Percentiles rank a stretch among this genome's conserved stretches.
Evolutionary conservation across 2,797 vertebrate species (phyloP).

Genomic region (Bryconaethiops microstoma): DNA sequence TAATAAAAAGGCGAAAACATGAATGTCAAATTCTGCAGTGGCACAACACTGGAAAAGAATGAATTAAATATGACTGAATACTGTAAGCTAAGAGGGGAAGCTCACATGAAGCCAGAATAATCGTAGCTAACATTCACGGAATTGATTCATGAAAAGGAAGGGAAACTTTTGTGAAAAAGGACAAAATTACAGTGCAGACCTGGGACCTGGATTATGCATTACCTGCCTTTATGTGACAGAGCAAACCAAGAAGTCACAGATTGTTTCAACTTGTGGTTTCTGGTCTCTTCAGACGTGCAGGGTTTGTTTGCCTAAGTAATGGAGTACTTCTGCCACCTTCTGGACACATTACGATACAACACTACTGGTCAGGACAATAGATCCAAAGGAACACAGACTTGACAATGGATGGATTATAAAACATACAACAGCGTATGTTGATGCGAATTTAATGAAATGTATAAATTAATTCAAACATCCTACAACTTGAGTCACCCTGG

Average conservation of each 20-base stretch:
- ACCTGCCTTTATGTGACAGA: not conserved
- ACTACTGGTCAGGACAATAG: not conserved
- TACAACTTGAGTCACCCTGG: not conserved
- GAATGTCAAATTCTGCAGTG: not conserved
- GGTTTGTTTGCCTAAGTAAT: slow-evolving; percentile 24
- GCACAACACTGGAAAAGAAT: not conserved
- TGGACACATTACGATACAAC: slow-evolving; percentile 57
- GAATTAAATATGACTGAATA: not conserved
- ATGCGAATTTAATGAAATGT: not conserved
- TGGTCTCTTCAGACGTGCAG: not conserved
- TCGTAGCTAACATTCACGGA: not conserved
- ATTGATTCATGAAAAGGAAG: not conserved
- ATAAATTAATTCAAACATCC: not conserved
- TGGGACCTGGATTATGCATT: not conserved
- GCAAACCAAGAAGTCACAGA: not conserved
- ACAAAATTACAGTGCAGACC: not conserved
- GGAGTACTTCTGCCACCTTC: slow-evolving; percentile 70
- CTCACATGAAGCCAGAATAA: not conserved
- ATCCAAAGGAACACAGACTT: not conserved
- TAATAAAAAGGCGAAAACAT: not conserved
- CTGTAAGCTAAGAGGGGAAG: not conserved
- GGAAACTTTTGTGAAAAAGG: too few relatives aligned
- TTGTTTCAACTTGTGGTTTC: not conserved
- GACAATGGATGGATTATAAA: not conserved
- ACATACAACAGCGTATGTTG: not conserved